These are phyloP conservation scores for Sebastiscus tertius DNA, from an alignment of 2,797 vertebrate genomes.

Conservation along the genomic window DNA sequence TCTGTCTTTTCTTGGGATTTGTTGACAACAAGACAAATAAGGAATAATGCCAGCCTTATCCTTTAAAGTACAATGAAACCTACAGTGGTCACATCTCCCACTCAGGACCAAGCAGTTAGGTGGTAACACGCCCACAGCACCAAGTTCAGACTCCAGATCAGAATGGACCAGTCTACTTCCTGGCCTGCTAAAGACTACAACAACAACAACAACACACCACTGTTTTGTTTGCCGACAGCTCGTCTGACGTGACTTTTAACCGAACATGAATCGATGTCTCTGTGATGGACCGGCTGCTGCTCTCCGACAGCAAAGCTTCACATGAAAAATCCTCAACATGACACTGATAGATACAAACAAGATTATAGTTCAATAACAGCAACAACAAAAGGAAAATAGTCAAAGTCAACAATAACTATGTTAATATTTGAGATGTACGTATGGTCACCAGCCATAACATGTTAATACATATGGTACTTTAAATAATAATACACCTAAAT, in stretches of 20 bases:
- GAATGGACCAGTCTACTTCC: slow-evolving; percentile 16
- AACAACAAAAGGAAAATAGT: slow-evolving; percentile 27
- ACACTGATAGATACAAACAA: slow-evolving; percentile 54
- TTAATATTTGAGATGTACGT: slow-evolving; percentile 86
- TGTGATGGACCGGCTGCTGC: slow-evolving; percentile 9
- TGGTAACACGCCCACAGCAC: background rate
- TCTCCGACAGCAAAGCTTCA: slow-evolving; percentile 37
- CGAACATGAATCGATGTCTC: background rate
- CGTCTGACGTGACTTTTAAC: background rate
- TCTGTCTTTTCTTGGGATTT: slow-evolving; percentile 12
- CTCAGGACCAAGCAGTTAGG: background rate
- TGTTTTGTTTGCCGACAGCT: background rate
- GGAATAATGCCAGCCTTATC: background rate
- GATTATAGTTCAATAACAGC: slow-evolving; percentile 59
- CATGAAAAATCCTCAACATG: slow-evolving; percentile 33
- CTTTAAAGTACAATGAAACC: background rate
- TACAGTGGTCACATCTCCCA: background rate
- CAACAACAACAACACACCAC: background rate
- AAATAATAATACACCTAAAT: slow-evolving; percentile 92
- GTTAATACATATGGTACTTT: slow-evolving; percentile 94
- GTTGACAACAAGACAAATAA: background rate
- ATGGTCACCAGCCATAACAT: slow-evolving; percentile 99
- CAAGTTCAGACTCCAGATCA: slow-evolving; percentile 10
- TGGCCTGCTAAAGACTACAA: background rate
- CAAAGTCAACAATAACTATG: slow-evolving; percentile 68